A percentile compares a stretch with the other conserved stretches of the same genome.
These are phyloP conservation scores for Trididemnum miniatum DNA, from an alignment of 23 tunicate genomes.

Conservation along the genomic window DNA sequence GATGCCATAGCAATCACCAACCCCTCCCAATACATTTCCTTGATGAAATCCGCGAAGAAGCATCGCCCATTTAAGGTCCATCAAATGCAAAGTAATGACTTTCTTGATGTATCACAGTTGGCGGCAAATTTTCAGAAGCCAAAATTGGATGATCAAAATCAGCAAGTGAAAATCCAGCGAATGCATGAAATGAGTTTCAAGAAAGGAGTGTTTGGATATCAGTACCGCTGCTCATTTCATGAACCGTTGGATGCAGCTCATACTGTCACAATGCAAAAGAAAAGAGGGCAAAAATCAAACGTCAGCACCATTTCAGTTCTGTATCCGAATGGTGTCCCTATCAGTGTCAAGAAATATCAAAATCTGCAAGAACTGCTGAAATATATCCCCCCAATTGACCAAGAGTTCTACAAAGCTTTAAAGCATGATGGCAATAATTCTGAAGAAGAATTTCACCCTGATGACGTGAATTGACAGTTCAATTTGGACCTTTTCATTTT, in stretches of 20 bases:
- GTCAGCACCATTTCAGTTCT: not conserved
- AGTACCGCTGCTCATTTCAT: not conserved
- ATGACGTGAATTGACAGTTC: not conserved
- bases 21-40: not conserved
- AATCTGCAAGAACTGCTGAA: slow-evolving; percentile 15
- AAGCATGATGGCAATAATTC: slow-evolving; percentile 6
- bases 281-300: not conserved
- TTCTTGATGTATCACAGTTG: not conserved
- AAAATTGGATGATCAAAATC: not conserved
- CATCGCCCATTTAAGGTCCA: not conserved
- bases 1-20: slow-evolving; percentile 1
- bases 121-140: not conserved
- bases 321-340: slow-evolving; percentile 6
- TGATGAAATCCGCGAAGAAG: not conserved
- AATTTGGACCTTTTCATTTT: no score
- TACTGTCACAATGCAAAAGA: not conserved
- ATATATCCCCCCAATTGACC: slow-evolving; percentile 8
- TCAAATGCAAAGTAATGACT: not conserved
- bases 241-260: not conserved
- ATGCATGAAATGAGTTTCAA: slow-evolving; percentile 5
- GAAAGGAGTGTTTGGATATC: not conserved
- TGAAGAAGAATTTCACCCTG: not conserved
- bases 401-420: not conserved
- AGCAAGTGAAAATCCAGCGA: not conserved
- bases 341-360: not conserved